Base-by-base conservation (phyloP, 37 sponge, comb jelly and placozoan species). In the Halichondria panicea region DNA sequence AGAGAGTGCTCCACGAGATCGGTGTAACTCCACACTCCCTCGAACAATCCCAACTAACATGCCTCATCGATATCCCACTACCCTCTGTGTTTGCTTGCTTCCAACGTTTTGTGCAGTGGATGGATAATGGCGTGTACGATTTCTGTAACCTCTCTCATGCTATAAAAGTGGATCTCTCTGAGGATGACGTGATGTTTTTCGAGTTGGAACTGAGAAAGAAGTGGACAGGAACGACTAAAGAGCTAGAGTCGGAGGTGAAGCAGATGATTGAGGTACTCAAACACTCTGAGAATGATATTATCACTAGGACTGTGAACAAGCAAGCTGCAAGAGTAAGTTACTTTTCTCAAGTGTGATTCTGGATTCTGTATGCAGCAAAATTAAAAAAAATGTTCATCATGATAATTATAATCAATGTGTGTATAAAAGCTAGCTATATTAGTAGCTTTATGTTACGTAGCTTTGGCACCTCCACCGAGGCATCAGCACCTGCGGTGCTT, bases 61-160 rank as follows among this genome's bases (percentile, higher is more conserved):
- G 74, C 45, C 62, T 86, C 24, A 12, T 43, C 12, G 67, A 74
- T 15, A 60, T 86, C 40, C 68, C 68, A 13, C 61, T 86, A 12
- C 15, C 58, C 2, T 43, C 68, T 44, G 36, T 70, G 30, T 81
- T 55, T n/a, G 12, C 53, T 46, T 70, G 71, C n/a, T 42, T 87
- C 22, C 45, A 28, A 30, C 57, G 76, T 21, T 91, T 91, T 79
- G 69, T 77, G 31, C 30, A 70, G 24, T 91, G 92, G 92, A 59
- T 87, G 41, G 56, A 74, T 8, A 84, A 87, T 31, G 87, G 92
- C n/a, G 30, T 78, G 50, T 93, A 88, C 53, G 87, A 93, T 39
- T 93, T 89, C 58, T 22, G 54, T 33, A 22, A 39, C 21, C 70
- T 93, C 5, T 91, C 94, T 1, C 66, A 77, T 31, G 44, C 90